Evolutionary conservation across 1,140 invertebrate genomes (phyloP).

Genomic region (Macrocentrus cingulum): DNA sequence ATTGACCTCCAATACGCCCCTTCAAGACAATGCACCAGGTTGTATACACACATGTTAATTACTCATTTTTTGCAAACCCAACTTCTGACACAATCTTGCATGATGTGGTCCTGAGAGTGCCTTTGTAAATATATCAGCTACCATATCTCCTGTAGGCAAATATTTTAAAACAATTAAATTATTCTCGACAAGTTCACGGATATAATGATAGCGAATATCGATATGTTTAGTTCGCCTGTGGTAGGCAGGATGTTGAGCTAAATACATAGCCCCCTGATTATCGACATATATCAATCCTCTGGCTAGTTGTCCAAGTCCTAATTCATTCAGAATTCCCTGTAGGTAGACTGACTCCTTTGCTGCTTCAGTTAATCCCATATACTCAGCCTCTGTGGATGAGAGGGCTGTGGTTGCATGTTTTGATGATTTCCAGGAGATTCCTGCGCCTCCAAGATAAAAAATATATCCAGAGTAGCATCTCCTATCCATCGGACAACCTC

Average conservation of each 20-base stretch:
- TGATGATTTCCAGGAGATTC: slow-evolving; percentile 5
- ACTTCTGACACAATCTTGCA: too few relatives aligned
- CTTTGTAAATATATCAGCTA: slow-evolving; percentile 11
- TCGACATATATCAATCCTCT: background rate
- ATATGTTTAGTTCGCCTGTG: slow-evolving; percentile 7
- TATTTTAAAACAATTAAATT: background rate
- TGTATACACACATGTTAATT: too few relatives aligned
- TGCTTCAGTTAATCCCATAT: slow-evolving; percentile 5
- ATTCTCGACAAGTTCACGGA: background rate
- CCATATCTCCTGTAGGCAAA: slow-evolving; percentile 4
- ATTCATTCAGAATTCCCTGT: background rate
- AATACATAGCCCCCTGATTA: slow-evolving; percentile 4
- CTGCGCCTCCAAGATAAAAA: background rate
- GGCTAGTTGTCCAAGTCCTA: background rate
- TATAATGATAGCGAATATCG: slow-evolving; percentile 7
- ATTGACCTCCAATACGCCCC: too few relatives aligned
- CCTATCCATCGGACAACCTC: background rate
- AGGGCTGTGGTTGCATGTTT: slow-evolving; percentile 4
- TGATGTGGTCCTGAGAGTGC: background rate
- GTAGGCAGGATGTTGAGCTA: background rate
- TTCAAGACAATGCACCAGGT: too few relatives aligned
- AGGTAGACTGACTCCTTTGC: slow-evolving; percentile 4
- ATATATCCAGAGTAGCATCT: slow-evolving; percentile 7
- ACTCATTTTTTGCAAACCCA: too few relatives aligned
- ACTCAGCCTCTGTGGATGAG: slow-evolving; percentile 13